Base-by-base conservation (phyloP, 1,140 invertebrate genomes). In the Drosophila littoralis region DNA sequence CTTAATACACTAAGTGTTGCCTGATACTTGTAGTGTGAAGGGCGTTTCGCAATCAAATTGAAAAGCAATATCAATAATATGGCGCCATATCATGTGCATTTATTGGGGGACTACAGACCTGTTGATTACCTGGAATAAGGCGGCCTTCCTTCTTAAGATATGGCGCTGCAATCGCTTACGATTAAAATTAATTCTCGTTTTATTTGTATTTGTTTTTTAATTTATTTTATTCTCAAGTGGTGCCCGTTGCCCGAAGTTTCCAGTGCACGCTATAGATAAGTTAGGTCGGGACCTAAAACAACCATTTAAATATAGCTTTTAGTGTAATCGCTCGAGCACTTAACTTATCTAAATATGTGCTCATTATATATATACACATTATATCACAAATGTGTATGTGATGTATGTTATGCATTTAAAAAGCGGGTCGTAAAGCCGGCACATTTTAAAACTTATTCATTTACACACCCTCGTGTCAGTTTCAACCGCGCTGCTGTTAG, bases 111-210 rank as follows among this genome's bases (percentile, higher is more conserved):
- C 42, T 38, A 48, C 32, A 57, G 52, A 28, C 38, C 43, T 28
- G 38, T 69, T 69, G 67, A 69, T 63, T 52, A 61, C 48, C 58
- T 45, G 10, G 38, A 36, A 38, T 15, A 52, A 61, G 46, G 10
- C 67, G 67, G 50, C 50, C 59, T 54, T 69, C 48, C 38, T 35
- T 52, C 9, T 42, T 7, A 33, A 63, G 64, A 67, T 67, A 67
- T 58, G 64, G 35, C 38, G 7, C 33, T 2, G 12, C 28, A 59
- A 59, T 64, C 50, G 42, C 7, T 15, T 22, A 12, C 28, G 36
- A 40, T 42, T 68, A n/a, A 52, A 69, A 69, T 69, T 52, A 51
- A 51, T 50, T 51, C 10, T n/a, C 22, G 33, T 45, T 55, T 35
- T 22, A 17, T 57, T 6, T 22, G 2, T 42, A 15, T 38, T 7